A percentile compares a stretch with the other conserved stretches of the same genome.
Conservation (phyloP, 35 echinoderm and acorn worm genomes). For the Lytechinus pictus region DNA sequence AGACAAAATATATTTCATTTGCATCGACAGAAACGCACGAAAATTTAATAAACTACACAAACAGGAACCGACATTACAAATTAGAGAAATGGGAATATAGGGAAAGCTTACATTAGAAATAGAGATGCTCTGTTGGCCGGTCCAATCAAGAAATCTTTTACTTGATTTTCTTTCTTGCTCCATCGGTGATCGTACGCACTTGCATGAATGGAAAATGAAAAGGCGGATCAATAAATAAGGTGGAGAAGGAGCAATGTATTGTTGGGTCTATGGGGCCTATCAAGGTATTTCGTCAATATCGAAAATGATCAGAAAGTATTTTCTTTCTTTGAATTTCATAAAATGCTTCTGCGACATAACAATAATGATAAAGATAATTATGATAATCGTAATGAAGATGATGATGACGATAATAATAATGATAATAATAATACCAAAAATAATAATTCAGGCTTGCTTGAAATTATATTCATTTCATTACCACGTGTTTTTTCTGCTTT, state of each 20-base stretch:
- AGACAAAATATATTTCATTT: not conserved
- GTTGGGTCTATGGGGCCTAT: not conserved
- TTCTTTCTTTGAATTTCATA: not conserved
- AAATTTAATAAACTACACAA: not conserved
- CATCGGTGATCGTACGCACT: not conserved
- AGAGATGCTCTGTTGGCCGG: not conserved
- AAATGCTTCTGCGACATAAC: not conserved
- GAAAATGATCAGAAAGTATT: not conserved
- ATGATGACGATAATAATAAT: no score
- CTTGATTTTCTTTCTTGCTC: not conserved
- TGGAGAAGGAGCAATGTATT: not conserved
- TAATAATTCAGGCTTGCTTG: no score
- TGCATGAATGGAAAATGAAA: not conserved
- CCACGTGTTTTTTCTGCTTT: no score
- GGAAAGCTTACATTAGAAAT: not conserved
- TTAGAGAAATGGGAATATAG: not conserved
- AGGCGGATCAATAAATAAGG: not conserved
- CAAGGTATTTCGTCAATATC: not conserved
- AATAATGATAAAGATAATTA: no score
- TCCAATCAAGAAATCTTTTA: conserved; percentile 5
- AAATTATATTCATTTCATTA: no score
- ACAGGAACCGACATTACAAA: not conserved
- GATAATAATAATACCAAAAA: no score
- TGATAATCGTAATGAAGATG: no score
- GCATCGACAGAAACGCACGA: not conserved